Base-by-base conservation (phyloP, 1,140 invertebrate species). In the Drosophila novamexicana region DNA sequence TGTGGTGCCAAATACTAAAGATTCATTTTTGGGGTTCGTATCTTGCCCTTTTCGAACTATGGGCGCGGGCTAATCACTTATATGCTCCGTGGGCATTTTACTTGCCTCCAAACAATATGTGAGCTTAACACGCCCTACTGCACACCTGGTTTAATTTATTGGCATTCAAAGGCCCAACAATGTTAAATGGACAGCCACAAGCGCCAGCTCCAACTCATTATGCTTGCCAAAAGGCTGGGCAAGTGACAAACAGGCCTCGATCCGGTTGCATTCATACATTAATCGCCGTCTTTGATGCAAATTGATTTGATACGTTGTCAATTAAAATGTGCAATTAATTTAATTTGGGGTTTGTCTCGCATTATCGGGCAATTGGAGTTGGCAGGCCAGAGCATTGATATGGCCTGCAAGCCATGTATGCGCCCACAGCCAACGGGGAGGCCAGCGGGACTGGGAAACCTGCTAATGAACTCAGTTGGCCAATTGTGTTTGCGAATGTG, bases 311-410 rank as follows among this genome's bases (percentile, higher is more conserved):
- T 88, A 70, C 67, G 80, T 84, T 88, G 84, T 89, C 84, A 89
- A 88, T 88, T 89, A 89, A 88, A 88, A 88, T 84, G 84, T 89
- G 84, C 84, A 88, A 88, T 89, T 88, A 89, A 88, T 88, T 88
- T 80, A 70, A 81, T 89, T 89, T 63, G 80, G 22, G 22, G 84
- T 72, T 84, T 83, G 80, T 69, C 84, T 58, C 57, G 62, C 79
- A 77, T 88, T 86, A 86, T 83, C 63, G 79, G 68, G 65, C 65
- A 78, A 86, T 85, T 81, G 69, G 57, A 59, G 58, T n/a, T 36
- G 22, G 18, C 29, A 40, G 36, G 7, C 54, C 56, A 69, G 29
- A 7, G 39, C 44, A 58, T 18, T 22, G 8, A 58, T 37, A 9
- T 14, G 9, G 39, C 29, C 44, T 16, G 5, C 42, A 18, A 9